Conservation (phyloP, 2,888 invertebrate species). For the Gastrophysa polygoni region DNA sequence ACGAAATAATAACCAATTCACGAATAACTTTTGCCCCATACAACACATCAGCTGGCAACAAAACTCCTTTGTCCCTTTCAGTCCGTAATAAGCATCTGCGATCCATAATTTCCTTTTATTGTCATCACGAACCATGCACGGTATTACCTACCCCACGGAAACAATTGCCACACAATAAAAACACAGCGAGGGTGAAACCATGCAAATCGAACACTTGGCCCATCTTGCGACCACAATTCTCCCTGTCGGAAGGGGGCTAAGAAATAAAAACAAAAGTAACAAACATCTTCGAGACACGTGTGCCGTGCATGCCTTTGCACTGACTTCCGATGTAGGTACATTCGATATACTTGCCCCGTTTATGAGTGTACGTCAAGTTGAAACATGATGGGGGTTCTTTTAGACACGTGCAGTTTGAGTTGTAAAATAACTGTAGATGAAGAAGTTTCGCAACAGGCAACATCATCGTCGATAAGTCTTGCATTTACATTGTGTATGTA, state of each 20-base stretch:
- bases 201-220: conserved; percentile 34
- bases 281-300: conserved; percentile 33
- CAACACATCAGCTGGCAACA: not conserved
- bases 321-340: not conserved
- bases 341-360: too few species aligned
- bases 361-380: too few species aligned
- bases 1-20: not conserved
- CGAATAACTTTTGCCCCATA: not conserved
- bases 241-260: conserved; percentile 24
- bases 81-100: conserved; percentile 8
- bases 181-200: conserved; percentile 32
- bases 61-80: not conserved
- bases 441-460: too few species aligned
- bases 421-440: too few species aligned
- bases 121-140: not conserved
- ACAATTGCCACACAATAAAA: conserved; percentile 26
- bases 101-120: conserved; percentile 17
- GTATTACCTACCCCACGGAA: conserved; percentile 12
- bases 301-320: not conserved
- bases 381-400: too few species aligned
- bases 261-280: conserved; percentile 17
- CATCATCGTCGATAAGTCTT: too few species aligned
- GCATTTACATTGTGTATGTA: too few species aligned
- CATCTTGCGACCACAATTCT: conserved; percentile 23
- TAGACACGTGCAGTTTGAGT: too few species aligned